Conservation (phyloP, 1,140 invertebrate genomes). For the Littorina saxatilis region DNA sequence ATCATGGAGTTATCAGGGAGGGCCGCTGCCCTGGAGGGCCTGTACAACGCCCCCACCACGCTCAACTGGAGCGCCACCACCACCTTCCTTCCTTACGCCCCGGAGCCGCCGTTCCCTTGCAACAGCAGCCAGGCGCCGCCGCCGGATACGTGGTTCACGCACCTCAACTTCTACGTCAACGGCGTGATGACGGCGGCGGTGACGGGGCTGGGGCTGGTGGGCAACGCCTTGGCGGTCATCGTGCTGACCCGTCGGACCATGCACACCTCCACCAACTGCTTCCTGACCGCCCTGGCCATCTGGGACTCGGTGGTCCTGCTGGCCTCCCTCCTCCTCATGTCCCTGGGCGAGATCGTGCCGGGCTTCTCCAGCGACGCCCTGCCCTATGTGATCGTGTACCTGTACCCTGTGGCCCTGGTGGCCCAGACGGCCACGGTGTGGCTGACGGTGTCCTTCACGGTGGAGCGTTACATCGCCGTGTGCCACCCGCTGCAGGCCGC, state of each 20-base stretch:
- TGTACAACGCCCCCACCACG: no score
- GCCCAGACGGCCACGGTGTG: constrained; percentile 95
- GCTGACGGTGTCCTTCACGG: constrained; percentile 94
- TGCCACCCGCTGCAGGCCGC: constrained; percentile 93
- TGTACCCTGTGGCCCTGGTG: constrained; percentile 91
- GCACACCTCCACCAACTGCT: constrained; percentile 95
- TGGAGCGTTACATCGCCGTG: constrained; percentile 97
- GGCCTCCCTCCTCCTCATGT: constrained; percentile 91
- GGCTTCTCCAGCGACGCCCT: constrained; percentile 86
- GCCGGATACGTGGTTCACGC: constrained; percentile 10
- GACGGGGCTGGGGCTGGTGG: constrained; percentile 89
- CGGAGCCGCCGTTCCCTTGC: neutral
- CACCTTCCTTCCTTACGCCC: neutral
- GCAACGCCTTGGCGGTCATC: constrained; percentile 92
- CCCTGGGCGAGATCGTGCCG: constrained; percentile 78
- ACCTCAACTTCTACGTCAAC: constrained; percentile 63
- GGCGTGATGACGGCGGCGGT: constrained; percentile 89
- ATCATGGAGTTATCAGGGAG: no score
- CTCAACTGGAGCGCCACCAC: neutral
- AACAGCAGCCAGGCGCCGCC: neutral
- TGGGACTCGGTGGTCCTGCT: constrained; percentile 93
- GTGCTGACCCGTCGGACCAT: constrained; percentile 92
- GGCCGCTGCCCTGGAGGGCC: no score
- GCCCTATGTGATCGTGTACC: constrained; percentile 87
- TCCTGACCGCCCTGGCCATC: constrained; percentile 91